Base-by-base conservation (phyloP, 2,888 invertebrate genomes). In the Drosophila barbarae region DNA sequence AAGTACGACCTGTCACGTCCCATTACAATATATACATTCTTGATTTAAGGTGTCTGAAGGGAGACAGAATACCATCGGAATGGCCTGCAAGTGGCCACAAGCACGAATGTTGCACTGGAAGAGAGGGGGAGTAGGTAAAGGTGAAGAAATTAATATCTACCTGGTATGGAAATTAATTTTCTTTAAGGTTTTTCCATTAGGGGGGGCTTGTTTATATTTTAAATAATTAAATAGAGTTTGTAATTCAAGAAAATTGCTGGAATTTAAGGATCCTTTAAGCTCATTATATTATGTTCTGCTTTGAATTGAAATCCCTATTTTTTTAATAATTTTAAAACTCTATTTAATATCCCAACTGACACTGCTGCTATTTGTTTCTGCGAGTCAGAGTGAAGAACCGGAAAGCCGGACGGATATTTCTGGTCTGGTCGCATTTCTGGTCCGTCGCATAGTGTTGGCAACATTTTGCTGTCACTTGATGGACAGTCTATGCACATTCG, bases 391-490 rank as follows among this genome's bases (percentile, higher is more conserved):
- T 13, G 42, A 13, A 28, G 8, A 41, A n/a, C 35, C 49, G 41
- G 61, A 50, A 41, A 18, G 36, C 54, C 38, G 34, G 34, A 47
- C 34, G 64, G 54, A 66, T 63, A 42, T 21, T 52, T 42, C 44
- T 55, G 53, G 53, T 64, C 44, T 52, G 36, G 32, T 44, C 52
- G 34, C 35, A 63, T 68, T 77, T 61, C 39, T 60, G 51, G 41
- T 38, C 78, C 67, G 69, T 74, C 60, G 78, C 81, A 75, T 52
- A 52, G 73, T 63, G 56, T 59, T 75, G 77, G 65, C 79, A 59
- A 77, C 83, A 74, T 72, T 77, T 77, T 83, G 84, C 57, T 84
- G 84, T 74, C 80, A 77, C 67, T 83, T 77, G 77, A 77, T 58
- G 68, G 77, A 72, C 72, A 72, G 72, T 55, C 69, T 32, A 35